These are phyloP conservation scores for Mico argentatus DNA, from an alignment of 2,797 vertebrate species.

Conservation along the genomic window DNA sequence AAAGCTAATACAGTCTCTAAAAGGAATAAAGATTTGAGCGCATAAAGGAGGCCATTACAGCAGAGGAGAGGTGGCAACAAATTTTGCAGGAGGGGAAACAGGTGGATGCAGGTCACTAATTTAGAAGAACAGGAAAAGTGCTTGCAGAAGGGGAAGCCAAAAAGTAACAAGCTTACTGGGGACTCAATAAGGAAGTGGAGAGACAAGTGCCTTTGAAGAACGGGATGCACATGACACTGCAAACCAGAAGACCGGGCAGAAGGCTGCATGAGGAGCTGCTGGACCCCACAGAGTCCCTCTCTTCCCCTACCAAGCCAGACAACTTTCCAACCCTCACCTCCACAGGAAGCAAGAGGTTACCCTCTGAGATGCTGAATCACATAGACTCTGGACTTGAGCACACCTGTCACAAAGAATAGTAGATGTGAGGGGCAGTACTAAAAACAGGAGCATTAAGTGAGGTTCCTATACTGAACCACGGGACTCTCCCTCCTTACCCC, in stretches of 20 bases:
- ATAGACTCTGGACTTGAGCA: background rate
- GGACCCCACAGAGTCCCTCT: background rate
- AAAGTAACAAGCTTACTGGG: background rate
- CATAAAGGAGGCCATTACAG: background rate
- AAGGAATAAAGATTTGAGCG: background rate
- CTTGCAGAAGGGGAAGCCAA: background rate
- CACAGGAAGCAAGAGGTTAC: background rate
- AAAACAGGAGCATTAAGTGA: background rate
- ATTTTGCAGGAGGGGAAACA: background rate
- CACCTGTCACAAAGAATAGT: background rate
- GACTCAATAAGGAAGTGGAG: background rate
- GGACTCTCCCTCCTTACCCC: accelerated
- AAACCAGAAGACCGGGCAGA: background rate
- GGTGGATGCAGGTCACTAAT: background rate
- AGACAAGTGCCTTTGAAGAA: background rate
- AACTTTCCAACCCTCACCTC: background rate
- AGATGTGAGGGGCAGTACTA: background rate
- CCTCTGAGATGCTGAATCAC: background rate
- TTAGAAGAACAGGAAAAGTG: background rate
- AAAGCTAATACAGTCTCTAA: background rate
- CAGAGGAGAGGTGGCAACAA: background rate
- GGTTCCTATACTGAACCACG: no score
- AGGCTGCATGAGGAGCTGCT: background rate
- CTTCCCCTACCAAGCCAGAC: background rate
- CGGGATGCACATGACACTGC: background rate